Percentiles rank a stretch among this genome's conserved stretches.
Evolutionary conservation across 2,888 invertebrate genomes (phyloP).

Genomic region (Heterodera filipjevi): DNA sequence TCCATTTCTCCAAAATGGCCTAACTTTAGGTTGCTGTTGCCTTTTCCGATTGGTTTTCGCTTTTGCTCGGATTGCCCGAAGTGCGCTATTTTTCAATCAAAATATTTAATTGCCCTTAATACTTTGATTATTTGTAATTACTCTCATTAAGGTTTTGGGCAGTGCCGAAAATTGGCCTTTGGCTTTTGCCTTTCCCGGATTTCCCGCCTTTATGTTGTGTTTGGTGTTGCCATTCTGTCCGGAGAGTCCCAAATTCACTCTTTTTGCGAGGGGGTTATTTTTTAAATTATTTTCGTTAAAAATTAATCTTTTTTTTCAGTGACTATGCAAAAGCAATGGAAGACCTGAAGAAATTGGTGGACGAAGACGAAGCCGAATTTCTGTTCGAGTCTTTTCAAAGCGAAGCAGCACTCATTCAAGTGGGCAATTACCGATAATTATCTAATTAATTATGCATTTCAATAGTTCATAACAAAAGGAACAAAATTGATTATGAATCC

Average conservation of each 20-base stretch:
- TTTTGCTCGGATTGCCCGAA: constrained; percentile 67
- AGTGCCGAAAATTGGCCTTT: constrained; percentile 65
- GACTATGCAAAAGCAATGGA: constrained; percentile 40
- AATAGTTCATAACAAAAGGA: too few relatives aligned
- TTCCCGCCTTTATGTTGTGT: constrained; percentile 55
- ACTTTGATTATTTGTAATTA: background rate
- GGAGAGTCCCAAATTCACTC: constrained; percentile 61
- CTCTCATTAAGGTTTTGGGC: constrained; percentile 57
- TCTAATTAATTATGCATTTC: background rate
- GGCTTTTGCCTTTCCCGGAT: constrained; percentile 66
- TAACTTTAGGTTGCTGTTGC: constrained; percentile 65
- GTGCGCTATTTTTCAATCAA: constrained; percentile 11
- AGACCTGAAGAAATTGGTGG: constrained; percentile 52
- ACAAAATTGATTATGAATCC: too few relatives aligned
- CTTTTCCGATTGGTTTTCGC: constrained; percentile 67
- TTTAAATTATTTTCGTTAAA: background rate
- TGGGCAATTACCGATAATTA: background rate
- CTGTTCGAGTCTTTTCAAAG: constrained; percentile 55
- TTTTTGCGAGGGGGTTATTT: constrained; percentile 40
- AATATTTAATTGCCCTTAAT: too few relatives aligned
- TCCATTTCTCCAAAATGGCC: background rate
- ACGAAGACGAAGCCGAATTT: constrained; percentile 47
- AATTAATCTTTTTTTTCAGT: constrained; percentile 21
- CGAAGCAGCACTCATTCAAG: constrained; percentile 48
- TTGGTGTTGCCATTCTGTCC: constrained; percentile 61